These are phyloP conservation scores for Mastomys natalensis DNA, from an alignment of 2,113 vertebrate species.

Conservation along the genomic window DNA sequence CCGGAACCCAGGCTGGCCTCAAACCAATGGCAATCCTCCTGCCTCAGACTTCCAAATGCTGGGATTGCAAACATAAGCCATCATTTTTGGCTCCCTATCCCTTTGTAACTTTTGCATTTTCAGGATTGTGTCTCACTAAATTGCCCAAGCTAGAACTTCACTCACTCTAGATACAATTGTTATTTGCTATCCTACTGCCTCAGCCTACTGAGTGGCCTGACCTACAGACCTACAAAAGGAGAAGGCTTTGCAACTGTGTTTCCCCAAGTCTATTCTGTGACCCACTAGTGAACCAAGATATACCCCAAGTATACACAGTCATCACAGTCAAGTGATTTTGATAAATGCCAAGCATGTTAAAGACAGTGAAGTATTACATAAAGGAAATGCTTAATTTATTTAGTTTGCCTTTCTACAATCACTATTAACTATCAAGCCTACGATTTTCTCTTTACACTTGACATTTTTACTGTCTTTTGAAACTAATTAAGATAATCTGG, in stretches of 20 bases:
- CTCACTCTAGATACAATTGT: not conserved
- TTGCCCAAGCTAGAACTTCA: not conserved
- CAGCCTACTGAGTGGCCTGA: not conserved
- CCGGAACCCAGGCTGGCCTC: too few species aligned
- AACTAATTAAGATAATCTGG: slow-evolving; percentile 31
- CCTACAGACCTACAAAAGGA: not conserved
- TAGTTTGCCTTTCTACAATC: not conserved
- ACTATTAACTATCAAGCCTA: not conserved
- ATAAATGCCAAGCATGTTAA: slow-evolving; percentile 11
- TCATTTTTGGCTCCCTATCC: not conserved
- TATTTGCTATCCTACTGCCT: not conserved
- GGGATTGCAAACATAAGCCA: not conserved
- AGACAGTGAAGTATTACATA: not conserved
- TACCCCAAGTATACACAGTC: not conserved
- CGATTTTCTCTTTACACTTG: slow-evolving; percentile 1
- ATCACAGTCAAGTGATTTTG: not conserved
- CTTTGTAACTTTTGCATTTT: not conserved
- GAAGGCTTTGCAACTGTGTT: not conserved
- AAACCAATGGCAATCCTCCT: not conserved
- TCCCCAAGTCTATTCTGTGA: not conserved
- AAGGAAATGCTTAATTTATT: slow-evolving; percentile 32
- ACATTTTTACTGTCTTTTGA: slow-evolving; percentile 38
- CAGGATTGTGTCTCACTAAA: not conserved
- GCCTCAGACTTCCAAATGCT: not conserved
- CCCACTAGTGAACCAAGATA: not conserved